Conservation (phyloP, 2,888 invertebrate species). For the Endotricha flammealis region DNA sequence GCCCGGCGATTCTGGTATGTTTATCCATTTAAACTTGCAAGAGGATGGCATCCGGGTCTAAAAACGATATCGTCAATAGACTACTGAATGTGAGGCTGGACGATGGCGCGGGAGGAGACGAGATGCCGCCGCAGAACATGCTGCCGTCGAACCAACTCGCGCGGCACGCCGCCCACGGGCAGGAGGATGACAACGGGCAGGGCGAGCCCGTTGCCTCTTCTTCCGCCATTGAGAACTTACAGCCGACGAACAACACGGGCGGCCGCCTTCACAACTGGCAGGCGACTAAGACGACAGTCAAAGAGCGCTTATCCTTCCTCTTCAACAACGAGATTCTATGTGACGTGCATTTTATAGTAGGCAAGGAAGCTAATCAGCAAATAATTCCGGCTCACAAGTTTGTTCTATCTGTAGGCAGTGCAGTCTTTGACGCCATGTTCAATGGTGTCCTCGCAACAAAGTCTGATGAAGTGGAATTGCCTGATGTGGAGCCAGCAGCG, state of each 20-base stretch:
- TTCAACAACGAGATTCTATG: conserved; percentile 72
- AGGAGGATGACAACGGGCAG: conserved; percentile 53
- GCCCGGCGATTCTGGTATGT: conserved; percentile 39
- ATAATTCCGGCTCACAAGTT: conserved; percentile 89
- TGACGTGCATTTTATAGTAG: conserved; percentile 89
- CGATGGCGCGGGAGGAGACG: conserved; percentile 50
- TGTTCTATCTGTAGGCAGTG: conserved; percentile 88
- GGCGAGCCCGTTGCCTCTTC: conserved; percentile 49
- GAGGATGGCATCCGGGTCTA: conserved; percentile 64
- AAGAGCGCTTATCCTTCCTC: conserved; percentile 83
- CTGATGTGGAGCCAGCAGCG: conserved; percentile 90
- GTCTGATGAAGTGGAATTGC: conserved; percentile 85
- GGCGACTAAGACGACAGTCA: conserved; percentile 85
- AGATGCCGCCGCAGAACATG: conserved; percentile 73
- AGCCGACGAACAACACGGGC: conserved; percentile 61
- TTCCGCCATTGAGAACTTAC: conserved; percentile 57
- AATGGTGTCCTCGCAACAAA: conserved; percentile 85
- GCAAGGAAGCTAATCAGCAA: conserved; percentile 82
- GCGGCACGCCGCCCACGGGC: conserved; percentile 41
- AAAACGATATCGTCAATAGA: conserved; percentile 64
- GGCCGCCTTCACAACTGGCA: conserved; percentile 82
- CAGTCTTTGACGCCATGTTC: conserved; percentile 93
- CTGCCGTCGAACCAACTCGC: conserved; percentile 68
- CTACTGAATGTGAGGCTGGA: conserved; percentile 56
- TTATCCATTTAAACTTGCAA: conserved; percentile 27